Evolutionary conservation across 2,888 invertebrate species (phyloP).

Genomic region (Lasioglossum figueresi): DNA sequence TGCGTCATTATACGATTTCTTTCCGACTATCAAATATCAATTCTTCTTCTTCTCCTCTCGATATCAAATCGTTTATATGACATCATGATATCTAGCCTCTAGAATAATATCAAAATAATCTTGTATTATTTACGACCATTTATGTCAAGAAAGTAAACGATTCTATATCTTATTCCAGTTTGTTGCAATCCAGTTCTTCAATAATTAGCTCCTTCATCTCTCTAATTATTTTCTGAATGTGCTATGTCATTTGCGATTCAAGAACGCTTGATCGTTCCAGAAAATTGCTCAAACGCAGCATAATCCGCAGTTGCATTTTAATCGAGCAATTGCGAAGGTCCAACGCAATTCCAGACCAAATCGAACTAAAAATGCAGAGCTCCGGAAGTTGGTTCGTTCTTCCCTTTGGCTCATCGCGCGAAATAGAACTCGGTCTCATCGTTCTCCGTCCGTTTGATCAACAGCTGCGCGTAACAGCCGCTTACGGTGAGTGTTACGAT

Average conservation of each 20-base stretch:
- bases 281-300: not conserved
- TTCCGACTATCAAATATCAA: no score
- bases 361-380: not conserved
- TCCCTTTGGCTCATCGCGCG: not conserved
- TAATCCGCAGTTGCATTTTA: not conserved
- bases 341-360: not conserved
- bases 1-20: no score
- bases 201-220: not conserved
- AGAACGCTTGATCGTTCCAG: not conserved
- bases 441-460: slow-evolving; percentile 3
- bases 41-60: no score
- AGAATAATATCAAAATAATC: no score
- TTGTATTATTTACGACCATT: not conserved
- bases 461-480: slow-evolving; percentile 3
- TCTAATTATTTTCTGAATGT: not conserved
- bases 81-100: no score
- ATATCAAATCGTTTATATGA: not conserved
- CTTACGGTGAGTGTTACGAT: not conserved
- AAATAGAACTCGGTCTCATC: not conserved
- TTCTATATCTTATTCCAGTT: not conserved
- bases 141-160: not conserved
- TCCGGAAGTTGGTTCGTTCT: not conserved
- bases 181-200: no score
- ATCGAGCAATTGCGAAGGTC: not conserved
- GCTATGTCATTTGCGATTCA: not conserved